Percentiles rank a stretch among this genome's conserved stretches.
phyloP scores from a whole-genome alignment of 2,797 vertebrate species.

The Chaetodon trifasciatus region DNA sequence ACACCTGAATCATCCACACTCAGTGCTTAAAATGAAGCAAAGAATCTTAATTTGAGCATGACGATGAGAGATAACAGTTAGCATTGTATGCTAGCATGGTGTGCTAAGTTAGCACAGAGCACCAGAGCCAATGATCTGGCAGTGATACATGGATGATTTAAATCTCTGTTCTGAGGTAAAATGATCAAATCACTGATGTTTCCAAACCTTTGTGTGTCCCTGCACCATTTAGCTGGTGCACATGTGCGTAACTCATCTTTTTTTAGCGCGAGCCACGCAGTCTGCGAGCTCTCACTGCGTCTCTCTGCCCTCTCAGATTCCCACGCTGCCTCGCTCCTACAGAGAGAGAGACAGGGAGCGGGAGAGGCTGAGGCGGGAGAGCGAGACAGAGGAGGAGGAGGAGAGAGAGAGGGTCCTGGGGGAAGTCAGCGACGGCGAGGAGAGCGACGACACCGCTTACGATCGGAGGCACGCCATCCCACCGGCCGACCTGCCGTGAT shows the following conservation, averaged over 20 bases:
- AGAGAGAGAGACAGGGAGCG: constrained; percentile 75
- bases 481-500: constrained; percentile 82
- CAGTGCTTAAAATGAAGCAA: too few species aligned
- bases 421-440: constrained; percentile 82
- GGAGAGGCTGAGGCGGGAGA: constrained; percentile 76
- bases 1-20: background rate
- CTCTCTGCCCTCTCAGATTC: constrained; percentile 64
- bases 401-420: constrained; percentile 78
- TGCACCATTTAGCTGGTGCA: background rate
- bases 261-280: background rate
- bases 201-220: background rate
- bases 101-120: background rate
- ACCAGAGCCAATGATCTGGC: background rate
- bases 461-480: constrained; percentile 82
- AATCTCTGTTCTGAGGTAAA: background rate
- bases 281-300: background rate
- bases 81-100: background rate
- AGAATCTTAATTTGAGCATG: too few species aligned
- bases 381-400: constrained; percentile 85
- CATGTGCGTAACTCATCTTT: background rate
- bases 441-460: constrained; percentile 86
- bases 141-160: background rate
- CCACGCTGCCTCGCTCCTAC: constrained; percentile 72
- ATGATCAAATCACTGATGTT: background rate
- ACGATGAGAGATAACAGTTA: too few species aligned